Evolutionary conservation across 2,797 vertebrate species (phyloP).

Genomic region (Falco biarmicus): DNA sequence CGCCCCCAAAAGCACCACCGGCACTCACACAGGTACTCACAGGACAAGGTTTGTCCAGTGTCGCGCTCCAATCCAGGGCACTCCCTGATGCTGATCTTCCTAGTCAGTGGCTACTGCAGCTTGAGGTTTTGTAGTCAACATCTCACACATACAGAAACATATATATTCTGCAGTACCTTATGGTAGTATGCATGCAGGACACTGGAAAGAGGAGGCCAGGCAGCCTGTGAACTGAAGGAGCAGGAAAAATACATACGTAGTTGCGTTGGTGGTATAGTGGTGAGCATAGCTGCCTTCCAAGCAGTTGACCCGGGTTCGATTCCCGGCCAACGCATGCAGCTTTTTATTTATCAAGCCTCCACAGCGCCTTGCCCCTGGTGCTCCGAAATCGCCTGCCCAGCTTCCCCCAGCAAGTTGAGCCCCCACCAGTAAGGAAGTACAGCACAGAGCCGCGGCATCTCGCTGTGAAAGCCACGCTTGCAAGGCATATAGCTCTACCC

Average conservation of each 20-base stretch:
- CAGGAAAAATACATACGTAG: not conserved
- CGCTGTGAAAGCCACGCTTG: not conserved
- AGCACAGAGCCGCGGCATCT: not conserved
- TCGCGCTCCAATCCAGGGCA: too few relatives aligned
- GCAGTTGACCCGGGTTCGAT: constrained; percentile 85
- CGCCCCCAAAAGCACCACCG: not conserved
- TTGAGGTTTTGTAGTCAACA: not conserved
- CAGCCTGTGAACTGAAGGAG: not conserved
- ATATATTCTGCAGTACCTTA: not conserved
- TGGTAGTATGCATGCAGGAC: not conserved
- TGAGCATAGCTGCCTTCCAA: constrained; percentile 79
- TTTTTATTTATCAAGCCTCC: too few relatives aligned
- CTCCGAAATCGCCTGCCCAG: not conserved
- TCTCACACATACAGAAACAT: not conserved
- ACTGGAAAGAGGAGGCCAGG: not conserved
- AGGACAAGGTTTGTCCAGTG: too few relatives aligned
- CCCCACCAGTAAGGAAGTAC: too few relatives aligned
- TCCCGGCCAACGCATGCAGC: constrained; percentile 77
- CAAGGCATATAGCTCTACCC: too few relatives aligned
- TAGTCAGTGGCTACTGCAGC: not conserved
- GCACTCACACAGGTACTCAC: not conserved
- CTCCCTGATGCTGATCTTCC: too few relatives aligned
- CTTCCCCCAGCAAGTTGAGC: not conserved
- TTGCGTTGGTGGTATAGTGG: constrained; percentile 79
- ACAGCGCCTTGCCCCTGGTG: accelerated